Base-by-base conservation (phyloP, 2,888 invertebrate genomes). In the Myopa tessellatipennis region DNA sequence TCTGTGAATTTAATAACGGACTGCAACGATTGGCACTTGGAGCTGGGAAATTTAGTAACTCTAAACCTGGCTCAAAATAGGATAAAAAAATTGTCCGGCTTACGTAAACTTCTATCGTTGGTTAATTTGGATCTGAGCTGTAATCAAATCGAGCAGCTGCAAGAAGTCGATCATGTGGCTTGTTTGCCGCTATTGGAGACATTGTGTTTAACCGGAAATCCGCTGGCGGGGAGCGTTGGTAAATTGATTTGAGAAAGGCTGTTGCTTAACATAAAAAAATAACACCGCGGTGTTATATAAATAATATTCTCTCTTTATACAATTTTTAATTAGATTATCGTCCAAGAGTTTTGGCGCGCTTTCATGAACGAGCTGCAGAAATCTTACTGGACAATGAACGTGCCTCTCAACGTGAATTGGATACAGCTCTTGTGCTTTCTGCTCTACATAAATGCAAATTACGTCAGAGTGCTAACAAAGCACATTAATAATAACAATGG, bases 371-470 rank as follows among this genome's bases (percentile, higher is more conserved):
- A 80, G 95, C 96, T 83, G 90, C 92, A 16, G 95, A 97, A 87
- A 93, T 98, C 58, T 94, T 93, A 85, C 89, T 98, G 79, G 98
- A 99, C 86, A 96, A 95, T 86, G 95, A 96, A 85, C 94, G 93
- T 82, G 94, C 97, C 0, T 94, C 95, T 14, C 95, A 95, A 85
- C 94, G 94, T 82, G 98, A 98, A 88, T 88, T 98, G 82, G 98
- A 98, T 85, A 98, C 96, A 4, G 97, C 98, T 0, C 93, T 96
- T 60, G 95, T 98, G 58, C 90, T 98, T 80, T 95, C 96, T 87
- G 98, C 98, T 1, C 90, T 98, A 79, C 92, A 95, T 60, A 84
- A 85, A 79, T 87, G 89, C 0, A 86, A 86, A 77, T 83, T 83
- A 73, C 82, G 85, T 5, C 84, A 84, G 71, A 68, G 40, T 67